phyloP scores from a whole-genome alignment of 2,113 vertebrate species.

The Cynopterus brachyotis region DNA sequence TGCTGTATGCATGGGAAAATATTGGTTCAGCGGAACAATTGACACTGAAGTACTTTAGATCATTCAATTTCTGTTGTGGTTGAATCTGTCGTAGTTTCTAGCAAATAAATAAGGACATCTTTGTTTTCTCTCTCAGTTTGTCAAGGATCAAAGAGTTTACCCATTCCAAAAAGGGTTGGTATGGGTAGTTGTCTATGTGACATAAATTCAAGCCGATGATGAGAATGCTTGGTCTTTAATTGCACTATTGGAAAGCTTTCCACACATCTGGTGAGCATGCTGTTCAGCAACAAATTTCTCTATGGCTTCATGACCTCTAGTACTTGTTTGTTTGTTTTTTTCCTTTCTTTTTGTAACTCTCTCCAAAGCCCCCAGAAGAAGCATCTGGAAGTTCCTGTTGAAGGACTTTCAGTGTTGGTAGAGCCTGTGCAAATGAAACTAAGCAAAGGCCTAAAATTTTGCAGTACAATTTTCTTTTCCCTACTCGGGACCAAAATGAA shows the following conservation, averaged over 20 bases:
- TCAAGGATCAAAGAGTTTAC: constrained; percentile 19
- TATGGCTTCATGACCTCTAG: neutral
- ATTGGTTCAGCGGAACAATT: neutral
- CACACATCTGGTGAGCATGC: constrained; percentile 53
- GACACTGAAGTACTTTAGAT: neutral
- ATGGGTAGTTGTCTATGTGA: neutral
- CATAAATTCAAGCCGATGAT: neutral
- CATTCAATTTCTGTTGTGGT: neutral
- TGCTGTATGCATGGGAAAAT: neutral
- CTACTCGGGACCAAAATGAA: neutral
- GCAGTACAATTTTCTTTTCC: neutral
- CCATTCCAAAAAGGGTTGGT: neutral
- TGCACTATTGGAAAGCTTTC: constrained; percentile 31
- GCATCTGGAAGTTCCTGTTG: neutral
- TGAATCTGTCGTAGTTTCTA: neutral
- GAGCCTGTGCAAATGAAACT: neutral
- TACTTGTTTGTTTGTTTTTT: neutral
- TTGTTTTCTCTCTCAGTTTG: neutral
- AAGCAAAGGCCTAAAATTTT: neutral
- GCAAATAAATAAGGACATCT: neutral
- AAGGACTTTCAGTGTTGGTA: neutral
- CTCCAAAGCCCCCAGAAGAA: neutral
- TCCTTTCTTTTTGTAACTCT: neutral
- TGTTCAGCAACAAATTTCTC: constrained; percentile 40
- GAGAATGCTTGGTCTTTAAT: neutral